These are phyloP conservation scores for Heliconius sara DNA, from an alignment of 2,888 invertebrate species.

Conservation along the genomic window DNA sequence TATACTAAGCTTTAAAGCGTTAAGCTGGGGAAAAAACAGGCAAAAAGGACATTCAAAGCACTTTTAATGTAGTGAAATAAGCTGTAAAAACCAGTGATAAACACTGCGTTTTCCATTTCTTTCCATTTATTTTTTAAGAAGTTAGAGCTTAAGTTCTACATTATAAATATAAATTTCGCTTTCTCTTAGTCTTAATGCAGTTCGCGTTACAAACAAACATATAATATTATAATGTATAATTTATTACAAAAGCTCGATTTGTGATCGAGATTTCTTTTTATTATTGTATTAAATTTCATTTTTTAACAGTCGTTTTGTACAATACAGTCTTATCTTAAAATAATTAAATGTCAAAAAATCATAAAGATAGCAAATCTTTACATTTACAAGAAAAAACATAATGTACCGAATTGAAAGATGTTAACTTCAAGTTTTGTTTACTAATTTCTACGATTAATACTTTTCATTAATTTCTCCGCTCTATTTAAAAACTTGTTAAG, in stretches of 20 bases:
- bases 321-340: conserved; percentile 9
- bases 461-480: neutral
- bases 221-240: neutral
- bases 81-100: no score
- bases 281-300: neutral
- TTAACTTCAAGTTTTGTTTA: neutral
- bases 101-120: no score
- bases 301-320: neutral
- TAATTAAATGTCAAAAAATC: neutral
- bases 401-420: neutral
- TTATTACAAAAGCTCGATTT: neutral
- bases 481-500: neutral
- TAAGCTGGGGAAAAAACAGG: neutral
- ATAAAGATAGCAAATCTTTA: neutral
- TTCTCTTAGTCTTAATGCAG: no score
- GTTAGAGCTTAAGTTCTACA: no score
- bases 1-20: no score
- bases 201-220: neutral
- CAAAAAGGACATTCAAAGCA: no score
- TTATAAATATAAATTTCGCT: no score
- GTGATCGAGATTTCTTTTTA: conserved; percentile 6
- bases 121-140: no score
- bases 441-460: neutral
- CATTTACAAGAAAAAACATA: neutral
- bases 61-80: no score